Percentiles rank a stretch among this genome's conserved stretches.
phyloP scores from a whole-genome alignment of 64 coral and sea anemone species.

The Porites lutea region DNA sequence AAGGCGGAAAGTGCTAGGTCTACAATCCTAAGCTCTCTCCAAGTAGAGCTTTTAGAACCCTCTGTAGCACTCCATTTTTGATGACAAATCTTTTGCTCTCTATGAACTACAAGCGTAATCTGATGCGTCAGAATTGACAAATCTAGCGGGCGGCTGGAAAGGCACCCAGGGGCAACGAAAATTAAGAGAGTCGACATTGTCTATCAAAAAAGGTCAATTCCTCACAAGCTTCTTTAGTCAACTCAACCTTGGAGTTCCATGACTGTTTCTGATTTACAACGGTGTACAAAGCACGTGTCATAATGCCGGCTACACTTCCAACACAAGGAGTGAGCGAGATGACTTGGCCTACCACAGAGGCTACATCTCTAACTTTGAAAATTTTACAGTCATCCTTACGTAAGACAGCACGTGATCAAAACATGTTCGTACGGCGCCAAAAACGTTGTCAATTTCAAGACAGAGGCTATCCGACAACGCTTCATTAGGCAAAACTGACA shows the following conservation, averaged over 20 bases:
- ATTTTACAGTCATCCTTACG: no score
- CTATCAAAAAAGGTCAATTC: slow-evolving; percentile 28
- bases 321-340: no score
- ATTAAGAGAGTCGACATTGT: slow-evolving; percentile 50
- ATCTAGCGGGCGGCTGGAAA: neutral
- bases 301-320: no score
- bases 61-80: slow-evolving; percentile 34
- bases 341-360: no score
- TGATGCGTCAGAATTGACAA: slow-evolving; percentile 46
- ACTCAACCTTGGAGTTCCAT: neutral
- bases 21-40: slow-evolving; percentile 41
- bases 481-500: no score
- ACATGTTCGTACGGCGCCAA: no score
- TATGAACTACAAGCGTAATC: neutral
- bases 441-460: no score
- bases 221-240: neutral
- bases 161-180: neutral
- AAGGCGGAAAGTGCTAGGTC: slow-evolving; percentile 11
- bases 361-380: no score
- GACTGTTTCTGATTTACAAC: slow-evolving; percentile 29
- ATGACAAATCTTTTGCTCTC: neutral
- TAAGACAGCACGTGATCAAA: no score
- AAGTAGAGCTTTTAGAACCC: slow-evolving; percentile 56
- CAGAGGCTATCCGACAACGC: no score
- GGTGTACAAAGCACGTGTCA: slow-evolving; percentile 29